Evolutionary conservation across 2,113 vertebrate species (phyloP), one percentile per base, ranked within the genome.

Genomic region (Sitta europaea): DNA sequence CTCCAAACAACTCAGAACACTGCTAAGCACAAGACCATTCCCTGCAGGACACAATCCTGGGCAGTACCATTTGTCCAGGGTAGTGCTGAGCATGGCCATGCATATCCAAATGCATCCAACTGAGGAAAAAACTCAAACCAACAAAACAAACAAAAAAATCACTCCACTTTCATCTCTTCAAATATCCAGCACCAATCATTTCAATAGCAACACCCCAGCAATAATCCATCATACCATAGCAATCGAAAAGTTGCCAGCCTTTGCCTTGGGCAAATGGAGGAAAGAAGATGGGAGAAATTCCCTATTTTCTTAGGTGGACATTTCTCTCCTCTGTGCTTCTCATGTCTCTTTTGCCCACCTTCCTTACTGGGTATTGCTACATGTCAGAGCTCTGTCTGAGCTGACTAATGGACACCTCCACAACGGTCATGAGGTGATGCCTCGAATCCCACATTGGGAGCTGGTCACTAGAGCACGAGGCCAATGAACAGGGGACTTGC

Each of bases 1-100:
- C 91, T 97, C 84, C 85, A 98, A 95, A 94, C 82, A 92, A 29
- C 93, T 94, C 96, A 96, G 80, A 92, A 84, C 80, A 95, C 50
- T 36, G 91, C 71, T 85, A 76, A 31, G 80, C 55, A 86, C 79
- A 97, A 94, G 68, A 51, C 50, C 83, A 1, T 95, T 94, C 85
- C 36, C 91, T 58, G 81, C 86, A 74, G 78, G 65, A 84, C 86
- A 50, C 55, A 74, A n/a, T 42, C 42, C 81, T 7, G 43, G 71
- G 81, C 53, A 84, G 92, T 35, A 54, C 33, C 79, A 35, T 8
- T 1, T 23, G 70, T 43, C 87, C 87, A 58, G 84, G 86, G 92
- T 38, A 57, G 88, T 72, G 79, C 51, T 89, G 74, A 43, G 91
- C 71, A 90, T 4, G 36, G 90, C 92, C 57, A 47, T 19, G 45